Evolutionary conservation across 2,113 vertebrate species (phyloP).

Genomic region (Psilopsiagon aymara): DNA sequence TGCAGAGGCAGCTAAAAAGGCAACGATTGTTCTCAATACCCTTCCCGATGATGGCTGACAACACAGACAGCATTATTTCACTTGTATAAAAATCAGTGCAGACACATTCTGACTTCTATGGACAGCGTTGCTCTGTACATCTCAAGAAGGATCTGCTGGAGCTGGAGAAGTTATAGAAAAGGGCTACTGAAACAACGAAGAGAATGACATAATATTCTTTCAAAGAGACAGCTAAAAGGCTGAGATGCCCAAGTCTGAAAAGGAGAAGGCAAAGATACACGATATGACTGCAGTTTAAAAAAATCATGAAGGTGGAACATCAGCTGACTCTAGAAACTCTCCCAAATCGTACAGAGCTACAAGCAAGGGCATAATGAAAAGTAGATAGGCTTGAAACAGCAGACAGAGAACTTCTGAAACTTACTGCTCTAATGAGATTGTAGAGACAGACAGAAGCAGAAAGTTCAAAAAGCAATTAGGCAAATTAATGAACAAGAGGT

Average conservation of each 20-base stretch:
- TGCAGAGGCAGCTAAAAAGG: not conserved
- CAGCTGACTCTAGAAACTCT: not conserved
- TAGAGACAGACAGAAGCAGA: not conserved
- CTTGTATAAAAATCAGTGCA: not conserved
- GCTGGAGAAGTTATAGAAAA: not conserved
- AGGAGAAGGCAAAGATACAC: not conserved
- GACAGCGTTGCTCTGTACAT: not conserved
- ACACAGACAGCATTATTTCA: not conserved
- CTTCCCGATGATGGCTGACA: not conserved
- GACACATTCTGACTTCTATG: not conserved
- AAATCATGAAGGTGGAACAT: not conserved
- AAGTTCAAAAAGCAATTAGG: not conserved
- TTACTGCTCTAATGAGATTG: not conserved
- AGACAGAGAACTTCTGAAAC: not conserved
- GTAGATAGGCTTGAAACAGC: not conserved
- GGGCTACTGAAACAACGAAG: not conserved
- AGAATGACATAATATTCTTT: not conserved
- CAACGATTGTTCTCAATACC: not conserved
- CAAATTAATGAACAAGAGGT: not conserved
- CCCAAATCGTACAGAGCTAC: not conserved
- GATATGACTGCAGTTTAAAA: not conserved
- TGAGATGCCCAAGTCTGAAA: not conserved
- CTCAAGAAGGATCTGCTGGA: not conserved
- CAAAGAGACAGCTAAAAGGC: not conserved
- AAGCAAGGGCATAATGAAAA: not conserved